Conservation (phyloP, 2,888 invertebrate genomes). For the Conomelus anceps region DNA sequence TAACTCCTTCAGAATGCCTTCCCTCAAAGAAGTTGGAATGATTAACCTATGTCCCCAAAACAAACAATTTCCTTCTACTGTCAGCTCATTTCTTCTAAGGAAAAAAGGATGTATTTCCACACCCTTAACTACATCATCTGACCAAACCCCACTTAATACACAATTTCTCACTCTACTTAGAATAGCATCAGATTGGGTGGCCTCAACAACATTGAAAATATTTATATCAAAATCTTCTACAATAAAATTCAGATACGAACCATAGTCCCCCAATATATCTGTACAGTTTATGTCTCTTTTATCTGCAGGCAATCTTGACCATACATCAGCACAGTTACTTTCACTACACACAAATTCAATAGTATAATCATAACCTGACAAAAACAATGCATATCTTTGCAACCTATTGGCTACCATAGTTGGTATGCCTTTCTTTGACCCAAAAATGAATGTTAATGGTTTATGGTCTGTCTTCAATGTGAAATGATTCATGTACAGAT, state of each 20-base stretch:
- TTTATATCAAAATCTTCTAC: not conserved
- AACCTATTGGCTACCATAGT: not conserved
- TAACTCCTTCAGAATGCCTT: conserved; percentile 31
- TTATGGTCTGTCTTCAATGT: too few relatives aligned
- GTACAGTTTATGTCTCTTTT: not conserved
- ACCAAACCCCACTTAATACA: conserved; percentile 2
- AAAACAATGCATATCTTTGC: not conserved
- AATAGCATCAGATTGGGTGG: not conserved
- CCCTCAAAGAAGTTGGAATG: conserved; percentile 31
- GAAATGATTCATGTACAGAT: too few relatives aligned
- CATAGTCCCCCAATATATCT: not conserved
- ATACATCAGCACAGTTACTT: not conserved
- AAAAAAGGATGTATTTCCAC: conserved; percentile 10
- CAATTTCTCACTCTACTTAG: conserved; percentile 3
- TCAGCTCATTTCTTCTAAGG: conserved; percentile 17
- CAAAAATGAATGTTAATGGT: too few relatives aligned
- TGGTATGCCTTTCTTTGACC: not conserved
- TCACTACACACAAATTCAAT: not conserved
- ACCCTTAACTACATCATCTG: not conserved
- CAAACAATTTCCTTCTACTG: conserved; percentile 12
- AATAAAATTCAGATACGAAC: conserved; percentile 12
- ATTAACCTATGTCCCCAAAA: conserved; percentile 35
- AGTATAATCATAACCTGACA: not conserved
- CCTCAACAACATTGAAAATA: not conserved
- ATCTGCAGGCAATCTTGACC: not conserved